A percentile compares a stretch with the other conserved stretches of the same genome.
phyloP scores from a whole-genome alignment of 2,113 vertebrate genomes.

The Etheostoma cragini region DNA sequence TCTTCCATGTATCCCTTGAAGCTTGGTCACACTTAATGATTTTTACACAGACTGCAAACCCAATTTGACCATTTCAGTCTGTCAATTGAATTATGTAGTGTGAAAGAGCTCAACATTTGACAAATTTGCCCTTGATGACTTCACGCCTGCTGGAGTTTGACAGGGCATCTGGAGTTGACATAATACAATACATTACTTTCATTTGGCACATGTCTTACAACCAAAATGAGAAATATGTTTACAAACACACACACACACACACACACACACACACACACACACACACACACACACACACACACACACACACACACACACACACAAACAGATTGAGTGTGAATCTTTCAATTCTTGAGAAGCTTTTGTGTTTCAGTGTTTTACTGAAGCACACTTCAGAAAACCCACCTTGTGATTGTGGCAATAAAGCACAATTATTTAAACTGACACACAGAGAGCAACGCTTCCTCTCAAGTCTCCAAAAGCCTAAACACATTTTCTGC shows the following conservation, averaged over 20 bases:
- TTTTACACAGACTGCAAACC: slow-evolving; percentile 11
- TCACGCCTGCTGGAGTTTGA: slow-evolving; percentile 9
- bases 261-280: no score
- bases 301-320: no score
- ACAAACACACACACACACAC: no score
- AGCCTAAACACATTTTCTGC: no score
- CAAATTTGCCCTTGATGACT: slow-evolving; percentile 25
- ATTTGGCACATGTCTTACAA: not conserved
- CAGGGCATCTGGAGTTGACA: slow-evolving; percentile 4
- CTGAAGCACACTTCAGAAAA: not conserved
- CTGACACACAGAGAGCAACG: no score
- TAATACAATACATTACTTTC: slow-evolving; percentile 14
- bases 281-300: no score
- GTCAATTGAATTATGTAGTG: slow-evolving; percentile 19
- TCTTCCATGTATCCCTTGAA: slow-evolving; percentile 1
- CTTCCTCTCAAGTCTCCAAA: no score
- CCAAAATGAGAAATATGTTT: slow-evolving; percentile 1
- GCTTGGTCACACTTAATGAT: slow-evolving; percentile 17
- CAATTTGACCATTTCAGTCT: slow-evolving; percentile 21
- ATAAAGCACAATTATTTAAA: no score
- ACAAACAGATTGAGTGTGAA: not conserved
- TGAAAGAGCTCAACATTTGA: slow-evolving; percentile 21
- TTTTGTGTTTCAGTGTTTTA: not conserved
- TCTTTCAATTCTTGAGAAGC: not conserved
- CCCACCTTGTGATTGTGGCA: not conserved